Percentiles rank a stretch among this genome's conserved stretches.
Evolutionary conservation across 2,113 vertebrate genomes (phyloP).

Genomic region (Rynchops niger): DNA sequence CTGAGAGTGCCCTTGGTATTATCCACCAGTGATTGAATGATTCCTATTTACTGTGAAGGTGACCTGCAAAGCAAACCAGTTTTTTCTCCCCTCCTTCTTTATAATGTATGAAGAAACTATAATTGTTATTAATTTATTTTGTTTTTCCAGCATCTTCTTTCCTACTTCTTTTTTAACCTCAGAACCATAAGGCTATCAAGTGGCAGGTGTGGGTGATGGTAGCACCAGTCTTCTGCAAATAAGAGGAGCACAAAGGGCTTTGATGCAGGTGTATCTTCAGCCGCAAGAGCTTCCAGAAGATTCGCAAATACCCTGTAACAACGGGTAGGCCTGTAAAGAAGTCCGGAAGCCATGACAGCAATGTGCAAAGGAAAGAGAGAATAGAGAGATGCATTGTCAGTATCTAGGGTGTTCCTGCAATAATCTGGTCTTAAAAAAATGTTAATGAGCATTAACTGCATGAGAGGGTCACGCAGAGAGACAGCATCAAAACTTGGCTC

Average conservation of each 20-base stretch:
- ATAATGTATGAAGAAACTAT: background rate
- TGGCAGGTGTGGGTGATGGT: background rate
- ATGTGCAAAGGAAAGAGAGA: background rate
- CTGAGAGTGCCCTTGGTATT: background rate
- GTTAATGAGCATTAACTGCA: background rate
- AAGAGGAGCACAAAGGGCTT: background rate
- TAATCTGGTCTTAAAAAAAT: background rate
- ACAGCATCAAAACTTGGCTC: background rate
- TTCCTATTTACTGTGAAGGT: background rate
- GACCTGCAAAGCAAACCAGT: background rate
- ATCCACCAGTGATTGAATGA: background rate
- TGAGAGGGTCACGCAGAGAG: background rate
- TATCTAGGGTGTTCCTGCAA: background rate
- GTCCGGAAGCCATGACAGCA: accelerated
- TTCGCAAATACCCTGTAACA: background rate
- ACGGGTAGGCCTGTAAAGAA: background rate
- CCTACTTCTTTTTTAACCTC: background rate
- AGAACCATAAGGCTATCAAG: background rate
- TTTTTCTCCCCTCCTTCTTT: background rate
- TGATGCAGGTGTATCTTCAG: background rate
- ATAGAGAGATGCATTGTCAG: background rate
- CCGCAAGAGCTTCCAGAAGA: background rate
- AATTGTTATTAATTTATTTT: background rate
- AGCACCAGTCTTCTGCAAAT: background rate
- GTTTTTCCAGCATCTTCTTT: background rate